Evolutionary conservation across 2,888 invertebrate genomes (phyloP).

Genomic region (Drosophila leonis): DNA sequence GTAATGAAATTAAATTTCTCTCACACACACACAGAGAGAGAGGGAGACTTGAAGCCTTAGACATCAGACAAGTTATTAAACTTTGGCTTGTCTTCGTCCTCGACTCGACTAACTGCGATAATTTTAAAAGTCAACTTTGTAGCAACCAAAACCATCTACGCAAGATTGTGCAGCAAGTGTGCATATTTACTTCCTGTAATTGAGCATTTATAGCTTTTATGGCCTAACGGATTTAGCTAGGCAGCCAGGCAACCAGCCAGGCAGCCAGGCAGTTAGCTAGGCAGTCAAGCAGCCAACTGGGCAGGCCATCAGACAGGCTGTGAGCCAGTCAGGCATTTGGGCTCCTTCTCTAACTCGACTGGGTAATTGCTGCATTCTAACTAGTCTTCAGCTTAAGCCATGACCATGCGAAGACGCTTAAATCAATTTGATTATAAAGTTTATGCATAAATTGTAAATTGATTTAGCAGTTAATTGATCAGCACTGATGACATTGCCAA

Average conservation of each 20-base stretch:
- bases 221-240: conserved; percentile 79
- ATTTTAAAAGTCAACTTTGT: conserved; percentile 77
- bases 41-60: conserved; percentile 9
- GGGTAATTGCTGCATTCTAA: conserved; percentile 62
- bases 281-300: neutral
- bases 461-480: conserved; percentile 80
- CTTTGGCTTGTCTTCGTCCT: conserved; percentile 54
- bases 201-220: conserved; percentile 82
- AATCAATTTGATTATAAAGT: conserved; percentile 78
- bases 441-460: conserved; percentile 80
- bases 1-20: conserved; percentile 81
- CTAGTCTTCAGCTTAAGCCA: conserved; percentile 22
- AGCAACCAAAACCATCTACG: conserved; percentile 63
- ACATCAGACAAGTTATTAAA: conserved; percentile 66
- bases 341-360: conserved; percentile 29
- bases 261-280: conserved; percentile 1
- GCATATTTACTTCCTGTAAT: conserved; percentile 82
- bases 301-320: neutral
- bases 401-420: conserved; percentile 42
- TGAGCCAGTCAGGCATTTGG: neutral
- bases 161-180: conserved; percentile 81
- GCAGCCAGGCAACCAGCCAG: neutral
- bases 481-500: conserved; percentile 59
- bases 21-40: conserved; percentile 25
- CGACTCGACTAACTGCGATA: conserved; percentile 59